Evolutionary conservation across 2,888 invertebrate genomes (phyloP), one percentile per base, ranked within the genome.

Genomic region (Sarcophaga caerulescens): DNA sequence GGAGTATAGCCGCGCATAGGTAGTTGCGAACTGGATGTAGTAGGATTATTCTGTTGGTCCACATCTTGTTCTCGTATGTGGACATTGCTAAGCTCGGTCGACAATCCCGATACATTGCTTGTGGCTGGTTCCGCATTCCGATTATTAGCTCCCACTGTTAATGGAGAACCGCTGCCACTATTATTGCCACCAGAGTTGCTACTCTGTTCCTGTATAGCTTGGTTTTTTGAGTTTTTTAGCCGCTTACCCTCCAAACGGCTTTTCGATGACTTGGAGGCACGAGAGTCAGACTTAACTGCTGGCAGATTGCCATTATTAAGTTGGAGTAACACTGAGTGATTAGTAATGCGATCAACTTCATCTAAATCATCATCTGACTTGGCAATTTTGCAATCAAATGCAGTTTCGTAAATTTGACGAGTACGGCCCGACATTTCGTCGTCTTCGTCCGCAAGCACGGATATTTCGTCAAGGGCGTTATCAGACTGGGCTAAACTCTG

Each of bases 331-430:
- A 96, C 95, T 17, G 97, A 96, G 90, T 97, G 97, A 91, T 97
- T 97, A 88, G 96, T 96, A 86, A 97, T 95, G 85, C 96, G 95
- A 89, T 97, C 97, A 75, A 97, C 95, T 90, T 97, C 97, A 91
- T 97, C 94, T 89, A 97, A 96, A 89, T 96, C 95, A 90, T 96
- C 96, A 89, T 96, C 96, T 11, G 97, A 97, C 88, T 96, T 96
- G 91, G 96, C 96, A 90, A 97, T 95, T 93, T 97, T 97, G 93
- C 97, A 97, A 93, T 97, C 97, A 93, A 97, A 97, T 83, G 97
- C 97, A 81, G 97, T 97, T 93, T 97, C 97, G 93, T 97, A 97
- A 80, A 97, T 95, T 93, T 96, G 96, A 90, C 96, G 95, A 92
- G 95, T 95, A 81, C 95, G 94, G 47, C 90, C 89, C 17, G 94